These are phyloP conservation scores for Notiomystis cincta DNA, from an alignment of 2,113 vertebrate species.

Conservation along the genomic window DNA sequence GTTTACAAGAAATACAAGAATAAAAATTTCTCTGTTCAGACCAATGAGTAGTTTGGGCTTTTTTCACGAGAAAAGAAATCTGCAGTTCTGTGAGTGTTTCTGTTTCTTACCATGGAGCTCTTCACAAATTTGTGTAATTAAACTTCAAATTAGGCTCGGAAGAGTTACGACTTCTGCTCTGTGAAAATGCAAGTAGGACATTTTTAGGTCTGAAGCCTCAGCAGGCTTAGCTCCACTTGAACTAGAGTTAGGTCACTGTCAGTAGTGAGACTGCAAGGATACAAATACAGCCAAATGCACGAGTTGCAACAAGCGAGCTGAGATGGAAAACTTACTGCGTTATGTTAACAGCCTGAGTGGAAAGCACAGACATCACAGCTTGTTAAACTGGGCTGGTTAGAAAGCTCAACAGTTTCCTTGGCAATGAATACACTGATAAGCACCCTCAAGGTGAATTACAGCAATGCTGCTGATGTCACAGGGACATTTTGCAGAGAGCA, in stretches of 20 bases:
- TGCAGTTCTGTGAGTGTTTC: background rate
- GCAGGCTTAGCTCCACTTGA: background rate
- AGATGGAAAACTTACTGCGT: background rate
- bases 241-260: background rate
- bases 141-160: background rate
- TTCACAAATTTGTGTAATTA: background rate
- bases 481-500: background rate
- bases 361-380: background rate
- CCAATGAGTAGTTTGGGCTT: background rate
- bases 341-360: background rate
- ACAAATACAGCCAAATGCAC: accelerated
- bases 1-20: background rate
- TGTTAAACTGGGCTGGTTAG: background rate
- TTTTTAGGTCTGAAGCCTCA: background rate
- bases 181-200: background rate
- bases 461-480: background rate
- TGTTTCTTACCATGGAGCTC: background rate
- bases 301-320: accelerated
- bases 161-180: background rate
- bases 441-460: background rate
- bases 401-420: background rate
- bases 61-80: background rate
- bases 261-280: background rate
- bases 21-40: background rate
- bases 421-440: background rate